These are phyloP conservation scores for Triplophysa siluroides DNA, from an alignment of 2,113 vertebrate species.

Conservation along the genomic window DNA sequence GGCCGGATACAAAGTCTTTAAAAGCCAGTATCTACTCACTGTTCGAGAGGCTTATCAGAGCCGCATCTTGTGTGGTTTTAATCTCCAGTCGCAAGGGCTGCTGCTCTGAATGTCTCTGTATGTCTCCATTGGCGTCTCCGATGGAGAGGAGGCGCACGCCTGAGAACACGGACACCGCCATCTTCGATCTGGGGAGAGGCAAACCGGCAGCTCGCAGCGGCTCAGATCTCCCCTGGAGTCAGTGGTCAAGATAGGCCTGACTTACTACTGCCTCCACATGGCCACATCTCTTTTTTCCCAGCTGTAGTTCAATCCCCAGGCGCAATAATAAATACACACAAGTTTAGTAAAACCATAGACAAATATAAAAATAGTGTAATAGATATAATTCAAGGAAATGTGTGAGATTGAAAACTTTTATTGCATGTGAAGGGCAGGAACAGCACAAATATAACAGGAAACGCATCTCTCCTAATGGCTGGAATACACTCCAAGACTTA, in stretches of 20 bases:
- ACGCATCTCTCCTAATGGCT: neutral
- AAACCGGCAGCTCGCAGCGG: conserved; percentile 58
- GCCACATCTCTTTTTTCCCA: neutral
- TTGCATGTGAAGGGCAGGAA: neutral
- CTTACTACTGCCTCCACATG: conserved; percentile 54
- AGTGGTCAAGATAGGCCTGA: conserved; percentile 15
- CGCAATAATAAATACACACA: neutral
- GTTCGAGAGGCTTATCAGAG: conserved; percentile 85
- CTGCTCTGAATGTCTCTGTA: conserved; percentile 92
- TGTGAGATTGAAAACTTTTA: neutral
- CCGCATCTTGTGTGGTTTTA: conserved; percentile 83
- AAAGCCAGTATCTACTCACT: conserved; percentile 67
- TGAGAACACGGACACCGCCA: conserved; percentile 89
- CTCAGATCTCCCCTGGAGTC: conserved; percentile 62
- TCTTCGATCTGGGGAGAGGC: conserved; percentile 75
- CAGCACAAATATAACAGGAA: neutral
- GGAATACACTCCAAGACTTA: too few species aligned
- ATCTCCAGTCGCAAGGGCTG: conserved; percentile 88
- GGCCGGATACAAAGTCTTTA: conserved; percentile 43
- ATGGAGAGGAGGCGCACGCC: conserved; percentile 94
- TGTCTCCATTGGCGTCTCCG: conserved; percentile 93
- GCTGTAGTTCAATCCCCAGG: neutral
- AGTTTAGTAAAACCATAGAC: too few species aligned
- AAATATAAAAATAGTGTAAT: neutral
- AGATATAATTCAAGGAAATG: neutral